phyloP scores from a whole-genome alignment of 2,113 vertebrate genomes.

The Nematolebias whitei region DNA sequence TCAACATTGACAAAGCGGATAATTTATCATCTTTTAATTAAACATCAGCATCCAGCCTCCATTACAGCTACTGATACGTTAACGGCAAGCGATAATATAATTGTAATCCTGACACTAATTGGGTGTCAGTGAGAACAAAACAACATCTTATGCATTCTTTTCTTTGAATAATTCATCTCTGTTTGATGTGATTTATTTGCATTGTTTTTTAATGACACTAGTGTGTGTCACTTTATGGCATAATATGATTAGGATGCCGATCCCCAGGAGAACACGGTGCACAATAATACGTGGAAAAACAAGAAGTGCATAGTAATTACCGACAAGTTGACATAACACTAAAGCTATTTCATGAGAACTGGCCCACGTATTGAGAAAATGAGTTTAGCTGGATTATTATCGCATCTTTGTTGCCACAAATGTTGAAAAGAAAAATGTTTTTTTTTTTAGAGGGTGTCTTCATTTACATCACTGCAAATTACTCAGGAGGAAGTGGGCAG shows the following conservation, averaged over 20 bases:
- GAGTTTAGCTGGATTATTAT: neutral
- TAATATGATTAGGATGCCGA: neutral
- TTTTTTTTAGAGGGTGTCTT: conserved; percentile 12
- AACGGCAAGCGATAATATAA: no score
- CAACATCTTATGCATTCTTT: neutral
- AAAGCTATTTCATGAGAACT: neutral
- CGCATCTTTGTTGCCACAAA: conserved; percentile 24
- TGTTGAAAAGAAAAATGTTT: conserved; percentile 8
- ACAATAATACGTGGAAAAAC: neutral
- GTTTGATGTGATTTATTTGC: neutral
- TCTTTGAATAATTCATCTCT: neutral
- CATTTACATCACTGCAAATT: conserved; percentile 59
- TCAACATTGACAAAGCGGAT: neutral
- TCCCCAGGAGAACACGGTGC: neutral
- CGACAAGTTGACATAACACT: neutral
- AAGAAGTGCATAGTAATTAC: neutral
- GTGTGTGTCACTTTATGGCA: neutral
- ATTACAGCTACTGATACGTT: no score
- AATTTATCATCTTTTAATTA: neutral
- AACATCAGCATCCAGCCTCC: neutral
- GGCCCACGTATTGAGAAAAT: neutral
- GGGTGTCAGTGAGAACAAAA: neutral
- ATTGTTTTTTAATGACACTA: neutral
- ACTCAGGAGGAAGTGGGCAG: conserved; percentile 64
- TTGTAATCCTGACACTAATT: no score